Evolutionary conservation across 2,888 invertebrate species (phyloP).

Genomic region (Spilosoma lubricipeda): DNA sequence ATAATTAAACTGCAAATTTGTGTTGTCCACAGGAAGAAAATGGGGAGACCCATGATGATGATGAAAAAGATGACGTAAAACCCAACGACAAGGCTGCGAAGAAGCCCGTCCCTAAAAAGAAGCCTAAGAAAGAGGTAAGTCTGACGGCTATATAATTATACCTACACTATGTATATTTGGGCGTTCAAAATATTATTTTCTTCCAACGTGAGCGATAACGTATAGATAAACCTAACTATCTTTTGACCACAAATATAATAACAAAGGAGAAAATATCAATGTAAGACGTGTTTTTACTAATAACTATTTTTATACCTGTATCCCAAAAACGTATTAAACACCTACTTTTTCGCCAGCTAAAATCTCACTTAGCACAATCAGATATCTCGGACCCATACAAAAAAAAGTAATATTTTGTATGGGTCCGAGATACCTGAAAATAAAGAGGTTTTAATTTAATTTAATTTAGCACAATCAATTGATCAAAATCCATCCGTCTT

Average conservation of each 20-base stretch:
- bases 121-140: conserved; percentile 83
- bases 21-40: conserved; percentile 77
- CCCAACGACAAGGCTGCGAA: conserved; percentile 78
- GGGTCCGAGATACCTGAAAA: too few relatives aligned
- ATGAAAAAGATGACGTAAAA: conserved; percentile 78
- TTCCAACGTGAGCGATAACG: background rate
- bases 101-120: conserved; percentile 78
- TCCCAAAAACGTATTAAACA: background rate
- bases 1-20: background rate
- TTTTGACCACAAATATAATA: background rate
- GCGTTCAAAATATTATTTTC: background rate
- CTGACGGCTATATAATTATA: background rate
- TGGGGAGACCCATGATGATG: conserved; percentile 82
- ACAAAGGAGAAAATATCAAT: background rate
- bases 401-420: too few relatives aligned
- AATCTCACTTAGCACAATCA: too few relatives aligned
- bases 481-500: background rate
- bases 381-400: too few relatives aligned
- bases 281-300: background rate
- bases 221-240: background rate
- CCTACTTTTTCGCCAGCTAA: too few relatives aligned
- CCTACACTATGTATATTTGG: background rate
- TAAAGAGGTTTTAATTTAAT: too few relatives aligned
- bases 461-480: background rate
- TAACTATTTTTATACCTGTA: background rate